Evolutionary conservation across 2,888 invertebrate species (phyloP), one percentile per base, ranked within the genome.

Genomic region (Limnephilus marmoratus): DNA sequence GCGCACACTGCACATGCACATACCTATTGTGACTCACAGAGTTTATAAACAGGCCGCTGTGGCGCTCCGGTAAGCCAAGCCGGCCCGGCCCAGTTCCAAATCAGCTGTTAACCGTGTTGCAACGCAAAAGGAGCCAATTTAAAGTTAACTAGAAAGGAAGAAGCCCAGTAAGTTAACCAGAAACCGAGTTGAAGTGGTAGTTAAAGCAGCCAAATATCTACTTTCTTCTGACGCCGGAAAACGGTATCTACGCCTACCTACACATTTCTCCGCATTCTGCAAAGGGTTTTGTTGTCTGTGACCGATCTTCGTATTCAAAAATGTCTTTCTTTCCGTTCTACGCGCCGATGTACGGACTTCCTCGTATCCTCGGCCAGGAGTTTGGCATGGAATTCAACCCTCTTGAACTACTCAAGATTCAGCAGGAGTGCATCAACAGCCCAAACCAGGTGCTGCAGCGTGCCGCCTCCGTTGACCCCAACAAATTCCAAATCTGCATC

Each of bases 401-500:
- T 24, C 87, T 90, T 7, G 82, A 92, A n/a, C 81, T 80, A 11
- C 49, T 41, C 13, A 49, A 85, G 12, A 68, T 68, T 24, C 68
- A 68, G 24, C 68, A 68, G 9, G 68, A 68, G n/a, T 68, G 68
- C 68, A 2, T 68, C 68, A 68, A n/a, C 24, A 9, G 24, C 68
- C 53, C 53, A 41, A 29, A 37, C 53, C 85, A 49, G 15, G 24
- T 53, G n/a, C 90, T 53, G 68, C 85, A 49, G 37, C 31, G 18
- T 9, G 29, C 34, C 49, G 29, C 18, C 18, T 41, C 34, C 18
- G 3, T 13, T n/a, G 90, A 97, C 94, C 97, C 97, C n/a, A 97
- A 97, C 94, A 97, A 97, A 93, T 97, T 97, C 93, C 97, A 97
- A 94, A 97, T 97, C 15, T 97, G 97, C 94, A 95, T 98, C 94